Conservation (phyloP, 2,113 vertebrate genomes). For the Brachypteracias leptosomus region DNA sequence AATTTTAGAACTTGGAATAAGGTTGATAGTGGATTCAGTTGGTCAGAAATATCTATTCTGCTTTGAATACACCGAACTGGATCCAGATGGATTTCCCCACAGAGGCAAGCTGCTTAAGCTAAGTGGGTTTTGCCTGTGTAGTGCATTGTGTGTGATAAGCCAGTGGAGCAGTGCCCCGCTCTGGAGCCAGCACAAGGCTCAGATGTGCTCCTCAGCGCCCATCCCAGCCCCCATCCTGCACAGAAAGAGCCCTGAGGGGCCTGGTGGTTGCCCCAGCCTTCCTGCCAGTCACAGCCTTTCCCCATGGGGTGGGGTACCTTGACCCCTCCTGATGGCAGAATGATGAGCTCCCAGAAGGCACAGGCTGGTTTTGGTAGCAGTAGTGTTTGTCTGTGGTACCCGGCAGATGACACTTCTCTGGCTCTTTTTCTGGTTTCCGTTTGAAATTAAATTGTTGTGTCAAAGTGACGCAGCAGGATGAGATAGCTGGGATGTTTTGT, state of each 20-base stretch:
- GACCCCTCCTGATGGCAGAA: fast-evolving
- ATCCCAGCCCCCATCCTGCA: fast-evolving
- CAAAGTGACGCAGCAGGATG: not conserved
- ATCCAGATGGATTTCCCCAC: not conserved
- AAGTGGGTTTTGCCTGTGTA: not conserved
- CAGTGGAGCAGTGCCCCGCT: not conserved
- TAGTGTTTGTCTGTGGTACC: not conserved
- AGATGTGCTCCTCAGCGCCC: not conserved
- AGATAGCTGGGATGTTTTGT: not conserved
- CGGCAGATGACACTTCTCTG: not conserved
- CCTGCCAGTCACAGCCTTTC: not conserved
- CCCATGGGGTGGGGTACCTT: not conserved
- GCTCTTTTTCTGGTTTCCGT: not conserved
- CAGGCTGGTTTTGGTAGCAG: not conserved
- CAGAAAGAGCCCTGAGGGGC: not conserved
- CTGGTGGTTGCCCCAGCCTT: fast-evolving
- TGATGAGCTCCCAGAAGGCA: fast-evolving
- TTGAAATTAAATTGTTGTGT: not conserved
- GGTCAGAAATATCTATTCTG: conserved; percentile 32
- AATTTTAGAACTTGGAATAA: conserved; percentile 16
- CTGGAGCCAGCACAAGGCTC: not conserved
- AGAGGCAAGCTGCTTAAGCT: not conserved
- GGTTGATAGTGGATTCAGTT: not conserved
- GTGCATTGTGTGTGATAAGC: not conserved
- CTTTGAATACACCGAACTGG: not conserved